phyloP scores from a whole-genome alignment of 2,113 vertebrate species.

The Asarcornis scutulata region DNA sequence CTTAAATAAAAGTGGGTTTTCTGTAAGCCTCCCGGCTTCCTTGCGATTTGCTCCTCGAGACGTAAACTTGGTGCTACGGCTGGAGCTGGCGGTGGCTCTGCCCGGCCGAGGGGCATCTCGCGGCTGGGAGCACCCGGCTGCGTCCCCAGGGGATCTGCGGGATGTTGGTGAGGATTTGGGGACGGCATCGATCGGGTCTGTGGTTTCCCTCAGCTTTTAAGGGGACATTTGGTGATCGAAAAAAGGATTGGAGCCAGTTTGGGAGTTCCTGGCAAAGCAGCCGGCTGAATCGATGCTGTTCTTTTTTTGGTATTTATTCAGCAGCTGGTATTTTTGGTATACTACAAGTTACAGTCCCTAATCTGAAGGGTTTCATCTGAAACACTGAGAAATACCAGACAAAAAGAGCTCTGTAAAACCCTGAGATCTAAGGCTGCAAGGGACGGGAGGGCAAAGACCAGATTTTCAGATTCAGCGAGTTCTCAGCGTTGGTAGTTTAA shows the following conservation, averaged over 20 bases:
- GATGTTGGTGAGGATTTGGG: not conserved
- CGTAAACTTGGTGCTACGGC: too few relatives aligned
- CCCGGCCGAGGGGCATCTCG: not conserved
- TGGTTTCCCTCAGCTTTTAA: not conserved
- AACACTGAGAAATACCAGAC: not conserved
- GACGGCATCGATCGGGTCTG: rapidly evolving
- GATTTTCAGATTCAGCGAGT: not conserved
- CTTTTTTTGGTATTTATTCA: rapidly evolving
- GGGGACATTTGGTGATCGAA: not conserved
- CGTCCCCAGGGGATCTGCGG: too few relatives aligned
- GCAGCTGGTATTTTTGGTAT: rapidly evolving
- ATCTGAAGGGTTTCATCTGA: not conserved
- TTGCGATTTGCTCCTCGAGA: too few relatives aligned
- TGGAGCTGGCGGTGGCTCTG: too few relatives aligned
- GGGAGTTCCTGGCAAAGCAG: not conserved
- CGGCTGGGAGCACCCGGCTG: too few relatives aligned
- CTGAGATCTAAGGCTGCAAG: not conserved
- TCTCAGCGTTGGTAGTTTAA: not conserved
- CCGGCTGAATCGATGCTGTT: not conserved
- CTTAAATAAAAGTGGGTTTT: not conserved
- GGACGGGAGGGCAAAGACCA: not conserved
- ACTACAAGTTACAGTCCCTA: not conserved
- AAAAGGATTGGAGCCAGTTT: not conserved
- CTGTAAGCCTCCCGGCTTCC: not conserved
- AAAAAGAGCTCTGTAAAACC: not conserved